phyloP scores from a whole-genome alignment of 2,888 invertebrate species.

The Autographa pulchrina region DNA sequence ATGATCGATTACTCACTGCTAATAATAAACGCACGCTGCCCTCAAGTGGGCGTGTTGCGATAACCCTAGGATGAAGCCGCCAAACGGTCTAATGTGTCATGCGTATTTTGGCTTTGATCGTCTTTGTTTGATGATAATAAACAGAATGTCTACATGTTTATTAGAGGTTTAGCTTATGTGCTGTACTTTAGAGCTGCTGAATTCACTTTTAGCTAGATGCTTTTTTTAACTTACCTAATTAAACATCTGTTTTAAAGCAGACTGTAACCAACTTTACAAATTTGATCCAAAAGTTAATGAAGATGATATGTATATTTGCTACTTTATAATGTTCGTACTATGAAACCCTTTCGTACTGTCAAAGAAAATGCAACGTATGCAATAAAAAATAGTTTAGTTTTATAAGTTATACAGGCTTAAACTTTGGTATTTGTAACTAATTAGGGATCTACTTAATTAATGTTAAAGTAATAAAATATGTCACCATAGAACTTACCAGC shows the following conservation, averaged over 20 bases:
- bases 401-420: no score
- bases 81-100: conserved; percentile 74
- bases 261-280: no score
- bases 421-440: neutral
- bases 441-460: neutral
- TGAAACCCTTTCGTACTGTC: no score
- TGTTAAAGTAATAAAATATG: conserved; percentile 15
- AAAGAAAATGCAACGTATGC: no score
- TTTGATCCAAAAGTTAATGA: no score
- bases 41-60: conserved; percentile 70
- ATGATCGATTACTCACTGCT: conserved; percentile 67
- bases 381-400: no score
- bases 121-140: conserved; percentile 55
- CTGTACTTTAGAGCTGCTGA: no score
- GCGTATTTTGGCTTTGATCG: conserved; percentile 51
- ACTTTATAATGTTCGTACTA: no score
- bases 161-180: no score
- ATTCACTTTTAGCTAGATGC: no score
- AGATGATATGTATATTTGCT: no score
- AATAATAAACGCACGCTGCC: conserved; percentile 64
- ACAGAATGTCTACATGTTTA: conserved; percentile 24
- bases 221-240: neutral
- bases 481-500: conserved; percentile 75
- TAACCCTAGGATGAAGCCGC: conserved; percentile 81
- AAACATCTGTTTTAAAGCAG: no score